phyloP scores from a whole-genome alignment of 2,797 vertebrate genomes.

The Pitangus sulphuratus region DNA sequence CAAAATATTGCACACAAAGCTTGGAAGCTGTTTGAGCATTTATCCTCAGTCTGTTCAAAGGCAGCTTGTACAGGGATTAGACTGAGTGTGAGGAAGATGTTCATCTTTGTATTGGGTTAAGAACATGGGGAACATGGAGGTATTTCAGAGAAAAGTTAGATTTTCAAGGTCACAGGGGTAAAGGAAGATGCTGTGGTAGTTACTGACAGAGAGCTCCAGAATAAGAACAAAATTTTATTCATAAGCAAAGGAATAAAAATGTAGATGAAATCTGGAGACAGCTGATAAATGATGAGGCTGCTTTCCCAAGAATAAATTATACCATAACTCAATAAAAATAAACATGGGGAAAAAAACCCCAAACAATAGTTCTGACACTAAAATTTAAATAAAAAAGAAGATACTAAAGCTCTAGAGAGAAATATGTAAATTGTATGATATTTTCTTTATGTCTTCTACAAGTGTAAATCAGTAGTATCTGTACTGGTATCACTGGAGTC shows the following conservation, averaged over 20 bases:
- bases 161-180: not conserved
- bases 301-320: not conserved
- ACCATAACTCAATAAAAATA: not conserved
- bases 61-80: not conserved
- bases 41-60: not conserved
- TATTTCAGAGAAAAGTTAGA: not conserved
- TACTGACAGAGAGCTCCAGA: not conserved
- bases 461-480: not conserved
- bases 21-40: not conserved
- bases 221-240: not conserved
- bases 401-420: not conserved
- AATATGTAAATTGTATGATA: not conserved
- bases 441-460: not conserved
- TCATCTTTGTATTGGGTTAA: not conserved
- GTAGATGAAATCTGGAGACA: not conserved
- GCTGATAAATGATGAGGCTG: not conserved
- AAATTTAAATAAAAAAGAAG: not conserved
- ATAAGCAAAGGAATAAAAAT: not conserved
- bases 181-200: not conserved
- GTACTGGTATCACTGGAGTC: not conserved
- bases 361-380: not conserved
- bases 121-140: not conserved
- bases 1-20: not conserved
- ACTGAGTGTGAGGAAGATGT: not conserved
- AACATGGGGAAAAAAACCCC: fast-evolving